Evolutionary conservation across 2,888 invertebrate species (phyloP), one percentile per base, ranked within the genome.

Genomic region (Ophioninae sp.): DNA sequence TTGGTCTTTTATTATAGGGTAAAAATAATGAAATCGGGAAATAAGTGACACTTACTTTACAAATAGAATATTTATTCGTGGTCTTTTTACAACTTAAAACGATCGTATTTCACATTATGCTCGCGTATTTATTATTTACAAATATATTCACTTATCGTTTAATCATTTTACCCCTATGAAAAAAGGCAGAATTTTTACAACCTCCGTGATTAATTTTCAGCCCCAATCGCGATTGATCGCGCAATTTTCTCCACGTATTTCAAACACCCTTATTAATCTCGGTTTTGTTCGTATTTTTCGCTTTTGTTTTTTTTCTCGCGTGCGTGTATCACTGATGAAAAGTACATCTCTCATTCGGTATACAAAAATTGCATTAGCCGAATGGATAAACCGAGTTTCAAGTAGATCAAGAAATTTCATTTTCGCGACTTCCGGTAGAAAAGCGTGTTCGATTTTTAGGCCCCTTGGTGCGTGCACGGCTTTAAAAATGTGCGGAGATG

Each of bases 21-120:
- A 30, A n/a, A n/a, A n/a, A 30, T 30, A 30, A 30, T 30, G 3
- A 3, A 30, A 30, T 30, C 30, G 30, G 30, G 30, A 3, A 30
- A 3, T 30, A 30, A 17, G 1, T 23, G 5, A 73, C 22, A 10
- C 51, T 51, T 77, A 79, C 73, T 85, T 86, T 87, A 87, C 85
- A 87, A 87, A 87, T 87, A 82, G 86, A 85, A 86, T 84, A 83
- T 87, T 87, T 87, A 86, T 86, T 86, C 76, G 79, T 63, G 84
- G 79, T 81, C 86, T 87, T 87, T 87, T 87, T 87, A 87, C 87
- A 87, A 87, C 86, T 87, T 87, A 87, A 80, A 79, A 86, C 69
- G 74, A 82, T 81, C 77, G 84, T 84, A 85, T 77, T 81, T 77
- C 78, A 82, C 64, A 79, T 17, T 51, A 51, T 51, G 61, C 82